Evolutionary conservation across 2,113 vertebrate genomes (phyloP).

Genomic region (Oryzias melastigma): DNA sequence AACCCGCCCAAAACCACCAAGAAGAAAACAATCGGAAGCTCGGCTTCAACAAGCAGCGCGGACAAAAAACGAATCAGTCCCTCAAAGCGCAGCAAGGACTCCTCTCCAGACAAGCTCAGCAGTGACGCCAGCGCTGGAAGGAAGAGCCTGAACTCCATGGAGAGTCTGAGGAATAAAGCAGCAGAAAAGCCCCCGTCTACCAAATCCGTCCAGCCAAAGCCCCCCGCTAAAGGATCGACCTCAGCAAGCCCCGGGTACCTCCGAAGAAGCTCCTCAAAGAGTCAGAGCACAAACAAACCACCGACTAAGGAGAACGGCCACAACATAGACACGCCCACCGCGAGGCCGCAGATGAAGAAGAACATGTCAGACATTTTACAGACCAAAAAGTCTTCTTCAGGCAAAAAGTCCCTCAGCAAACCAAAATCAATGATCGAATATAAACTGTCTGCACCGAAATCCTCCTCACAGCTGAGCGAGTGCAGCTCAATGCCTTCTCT

Average conservation of each 20-base stretch:
- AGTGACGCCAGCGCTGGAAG: slow-evolving; percentile 40
- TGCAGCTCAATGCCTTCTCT: slow-evolving; percentile 61
- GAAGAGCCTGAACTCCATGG: slow-evolving; percentile 46
- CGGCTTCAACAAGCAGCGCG: slow-evolving; percentile 39
- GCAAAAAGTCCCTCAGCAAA: slow-evolving; percentile 60
- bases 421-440: slow-evolving; percentile 66
- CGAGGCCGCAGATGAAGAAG: slow-evolving; percentile 61
- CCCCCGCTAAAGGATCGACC: slow-evolving; percentile 18
- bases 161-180: slow-evolving; percentile 45
- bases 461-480: slow-evolving; percentile 47
- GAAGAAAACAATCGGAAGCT: slow-evolving; percentile 41
- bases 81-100: slow-evolving; percentile 37
- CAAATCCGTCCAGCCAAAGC: slow-evolving; percentile 38
- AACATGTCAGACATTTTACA: slow-evolving; percentile 60
- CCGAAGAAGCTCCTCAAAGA: slow-evolving; percentile 32
- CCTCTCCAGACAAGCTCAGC: slow-evolving; percentile 49
- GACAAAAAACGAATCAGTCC: slow-evolving; percentile 36
- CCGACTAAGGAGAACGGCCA: slow-evolving; percentile 41
- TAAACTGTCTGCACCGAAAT: slow-evolving; percentile 36
- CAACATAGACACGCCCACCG: slow-evolving; percentile 60
- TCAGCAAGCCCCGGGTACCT: slow-evolving; percentile 25
- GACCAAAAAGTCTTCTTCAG: neutral
- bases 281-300: slow-evolving; percentile 27
- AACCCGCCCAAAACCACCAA: slow-evolving; percentile 17
- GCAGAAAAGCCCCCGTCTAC: slow-evolving; percentile 36